phyloP scores from a whole-genome alignment of 2,888 invertebrate species.

The Gasteruption jaculator region DNA sequence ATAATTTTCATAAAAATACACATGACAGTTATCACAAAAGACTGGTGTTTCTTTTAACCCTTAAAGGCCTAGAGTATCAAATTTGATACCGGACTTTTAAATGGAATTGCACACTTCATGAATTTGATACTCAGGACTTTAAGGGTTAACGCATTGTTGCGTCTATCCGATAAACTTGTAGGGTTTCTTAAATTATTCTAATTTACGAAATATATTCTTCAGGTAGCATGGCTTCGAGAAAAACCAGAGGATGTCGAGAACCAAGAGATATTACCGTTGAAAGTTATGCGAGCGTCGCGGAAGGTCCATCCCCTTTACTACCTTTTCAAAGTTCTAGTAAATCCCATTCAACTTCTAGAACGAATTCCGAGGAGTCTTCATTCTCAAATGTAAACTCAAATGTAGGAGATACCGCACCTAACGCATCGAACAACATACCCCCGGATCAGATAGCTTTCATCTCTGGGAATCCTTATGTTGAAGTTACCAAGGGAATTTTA shows the following conservation, averaged over 20 bases:
- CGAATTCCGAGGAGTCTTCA: slow-evolving; percentile 39
- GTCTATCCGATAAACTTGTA: no score
- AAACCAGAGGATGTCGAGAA: slow-evolving; percentile 66
- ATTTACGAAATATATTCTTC: no score
- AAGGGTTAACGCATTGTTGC: no score
- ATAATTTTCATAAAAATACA: no score
- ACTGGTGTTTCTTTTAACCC: no score
- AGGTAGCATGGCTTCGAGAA: slow-evolving; percentile 50
- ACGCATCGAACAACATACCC: slow-evolving; percentile 30
- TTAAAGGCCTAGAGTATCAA: no score
- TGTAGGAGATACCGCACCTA: slow-evolving; percentile 19
- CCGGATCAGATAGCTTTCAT: slow-evolving; percentile 61
- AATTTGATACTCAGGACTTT: no score
- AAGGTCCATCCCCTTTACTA: slow-evolving; percentile 49
- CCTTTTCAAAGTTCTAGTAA: slow-evolving; percentile 26
- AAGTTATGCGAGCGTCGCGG: slow-evolving; percentile 67
- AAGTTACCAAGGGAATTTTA: slow-evolving; percentile 93
- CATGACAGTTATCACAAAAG: no score
- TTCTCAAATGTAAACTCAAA: slow-evolving; percentile 25
- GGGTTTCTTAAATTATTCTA: no score
- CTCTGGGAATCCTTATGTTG: slow-evolving; percentile 95
- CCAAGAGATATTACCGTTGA: slow-evolving; percentile 73
- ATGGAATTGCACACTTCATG: no score
- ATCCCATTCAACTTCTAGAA: slow-evolving; percentile 21
- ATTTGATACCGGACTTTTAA: no score